Evolutionary conservation across 2,113 vertebrate species (phyloP).

Genomic region (Tetraodon nigroviridis): DNA sequence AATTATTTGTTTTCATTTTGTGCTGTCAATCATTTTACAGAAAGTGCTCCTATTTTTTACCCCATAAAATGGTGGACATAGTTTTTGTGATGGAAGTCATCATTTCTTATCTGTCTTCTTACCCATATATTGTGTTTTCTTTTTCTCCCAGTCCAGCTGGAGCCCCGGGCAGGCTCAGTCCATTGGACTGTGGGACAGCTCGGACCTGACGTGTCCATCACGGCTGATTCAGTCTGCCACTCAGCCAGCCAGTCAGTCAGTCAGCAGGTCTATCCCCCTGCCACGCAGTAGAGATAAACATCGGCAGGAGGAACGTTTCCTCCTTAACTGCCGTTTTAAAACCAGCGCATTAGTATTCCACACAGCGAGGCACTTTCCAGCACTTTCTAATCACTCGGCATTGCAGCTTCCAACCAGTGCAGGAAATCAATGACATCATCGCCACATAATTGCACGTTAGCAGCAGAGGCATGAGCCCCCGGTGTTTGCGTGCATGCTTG

Average conservation of each 20-base stretch:
- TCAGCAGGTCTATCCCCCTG: constrained; percentile 10
- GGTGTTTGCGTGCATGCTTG: constrained; percentile 29
- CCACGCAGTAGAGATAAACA: constrained; percentile 40
- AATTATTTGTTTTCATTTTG: constrained; percentile 39
- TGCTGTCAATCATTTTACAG: constrained; percentile 43
- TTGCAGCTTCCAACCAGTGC: constrained; percentile 58
- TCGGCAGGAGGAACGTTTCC: constrained; percentile 44
- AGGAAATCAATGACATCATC: constrained; percentile 78
- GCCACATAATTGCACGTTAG: constrained; percentile 77
- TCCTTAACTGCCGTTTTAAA: constrained; percentile 57
- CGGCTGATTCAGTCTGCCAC: constrained; percentile 52
- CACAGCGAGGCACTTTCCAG: constrained; percentile 74
- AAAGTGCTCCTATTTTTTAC: constrained; percentile 12
- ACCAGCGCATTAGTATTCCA: constrained; percentile 77
- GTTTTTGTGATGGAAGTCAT: constrained; percentile 46
- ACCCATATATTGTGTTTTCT: constrained; percentile 23
- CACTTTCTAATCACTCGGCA: constrained; percentile 60
- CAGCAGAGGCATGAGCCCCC: constrained; percentile 56
- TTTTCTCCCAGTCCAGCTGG: constrained; percentile 21
- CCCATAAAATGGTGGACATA: constrained; percentile 32
- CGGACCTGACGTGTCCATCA: constrained; percentile 44
- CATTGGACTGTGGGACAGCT: constrained; percentile 40
- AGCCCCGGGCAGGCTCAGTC: constrained; percentile 23
- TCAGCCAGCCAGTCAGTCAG: constrained; percentile 26
- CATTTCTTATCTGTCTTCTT: constrained; percentile 27